A percentile compares a stretch with the other conserved stretches of the same genome.
Conservation (phyloP, 2,888 invertebrate genomes). For the Drosophila sordidula region DNA sequence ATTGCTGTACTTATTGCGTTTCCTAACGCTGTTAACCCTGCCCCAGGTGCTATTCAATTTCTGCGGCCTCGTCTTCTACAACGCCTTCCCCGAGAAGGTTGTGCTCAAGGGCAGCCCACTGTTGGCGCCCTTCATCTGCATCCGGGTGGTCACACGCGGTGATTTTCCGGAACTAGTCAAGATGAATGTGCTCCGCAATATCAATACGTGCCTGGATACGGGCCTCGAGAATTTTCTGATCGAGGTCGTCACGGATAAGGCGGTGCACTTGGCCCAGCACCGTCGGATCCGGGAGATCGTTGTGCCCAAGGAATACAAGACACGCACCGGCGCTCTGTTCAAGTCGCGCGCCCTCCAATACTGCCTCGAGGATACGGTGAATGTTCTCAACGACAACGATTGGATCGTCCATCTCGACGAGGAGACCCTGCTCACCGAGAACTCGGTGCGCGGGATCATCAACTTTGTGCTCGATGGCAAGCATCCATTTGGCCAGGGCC, state of each 20-base stretch:
- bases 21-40: constrained; percentile 93
- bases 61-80: constrained; percentile 94
- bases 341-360: constrained; percentile 98
- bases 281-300: constrained; percentile 94
- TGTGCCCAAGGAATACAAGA: constrained; percentile 93
- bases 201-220: constrained; percentile 94
- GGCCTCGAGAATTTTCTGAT: constrained; percentile 98
- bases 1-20: constrained; percentile 91
- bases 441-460: constrained; percentile 94
- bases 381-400: constrained; percentile 93
- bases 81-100: constrained; percentile 97
- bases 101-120: constrained; percentile 95
- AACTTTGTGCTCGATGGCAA: constrained; percentile 98
- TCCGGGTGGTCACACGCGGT: constrained; percentile 96
- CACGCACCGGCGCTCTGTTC: constrained; percentile 96
- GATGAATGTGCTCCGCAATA: constrained; percentile 93
- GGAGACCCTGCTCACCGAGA: constrained; percentile 97
- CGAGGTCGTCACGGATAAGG: constrained; percentile 97
- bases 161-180: constrained; percentile 96
- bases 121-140: constrained; percentile 96
- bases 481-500: constrained; percentile 97
- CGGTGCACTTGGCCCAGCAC: constrained; percentile 91
- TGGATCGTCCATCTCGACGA: constrained; percentile 99
- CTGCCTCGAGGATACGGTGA: constrained; percentile 96
- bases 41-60: constrained; percentile 94